Percentiles rank a stretch among this genome's conserved stretches.
These are phyloP conservation scores for Sinocyclocheilus grahami DNA, from an alignment of 2,113 vertebrate genomes.

Conservation along the genomic window DNA sequence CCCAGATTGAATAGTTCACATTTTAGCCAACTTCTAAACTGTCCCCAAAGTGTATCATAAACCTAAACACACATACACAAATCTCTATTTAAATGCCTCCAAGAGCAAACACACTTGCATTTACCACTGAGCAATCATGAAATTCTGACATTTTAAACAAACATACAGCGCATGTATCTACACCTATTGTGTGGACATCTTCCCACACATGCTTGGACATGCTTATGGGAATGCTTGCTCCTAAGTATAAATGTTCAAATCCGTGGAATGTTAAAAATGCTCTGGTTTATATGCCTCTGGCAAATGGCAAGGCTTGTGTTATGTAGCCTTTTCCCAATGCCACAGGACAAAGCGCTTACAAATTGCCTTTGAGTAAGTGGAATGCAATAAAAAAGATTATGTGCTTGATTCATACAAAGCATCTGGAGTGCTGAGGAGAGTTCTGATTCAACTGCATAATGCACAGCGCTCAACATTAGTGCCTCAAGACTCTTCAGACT, in stretches of 20 bases:
- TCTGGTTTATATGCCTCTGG: conserved; percentile 22
- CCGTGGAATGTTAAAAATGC: conserved; percentile 51
- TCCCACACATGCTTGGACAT: conserved; percentile 40
- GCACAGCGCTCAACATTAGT: background rate
- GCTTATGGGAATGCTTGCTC: conserved; percentile 36
- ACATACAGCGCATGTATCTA: conserved; percentile 19
- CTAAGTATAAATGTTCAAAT: conserved; percentile 46
- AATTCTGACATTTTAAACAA: background rate
- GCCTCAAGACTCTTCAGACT: conserved; percentile 4
- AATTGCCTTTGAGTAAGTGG: conserved; percentile 8
- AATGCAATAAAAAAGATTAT: conserved; percentile 34
- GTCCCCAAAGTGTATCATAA: background rate
- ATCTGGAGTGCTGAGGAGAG: conserved; percentile 2
- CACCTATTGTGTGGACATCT: conserved; percentile 26
- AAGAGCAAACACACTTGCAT: conserved; percentile 10
- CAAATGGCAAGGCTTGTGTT: conserved; percentile 28
- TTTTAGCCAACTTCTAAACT: background rate
- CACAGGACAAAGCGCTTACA: conserved; percentile 12
- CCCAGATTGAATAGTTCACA: background rate
- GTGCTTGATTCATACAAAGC: background rate
- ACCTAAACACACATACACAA: conserved; percentile 2
- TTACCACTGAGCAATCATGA: background rate
- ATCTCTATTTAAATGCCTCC: background rate
- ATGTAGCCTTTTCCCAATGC: conserved; percentile 49
- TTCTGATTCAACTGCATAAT: conserved; percentile 7